A percentile compares a stretch with the other conserved stretches of the same genome.
Evolutionary conservation across 2,888 invertebrate genomes (phyloP).

Genomic region (Hecatera dysodea): DNA sequence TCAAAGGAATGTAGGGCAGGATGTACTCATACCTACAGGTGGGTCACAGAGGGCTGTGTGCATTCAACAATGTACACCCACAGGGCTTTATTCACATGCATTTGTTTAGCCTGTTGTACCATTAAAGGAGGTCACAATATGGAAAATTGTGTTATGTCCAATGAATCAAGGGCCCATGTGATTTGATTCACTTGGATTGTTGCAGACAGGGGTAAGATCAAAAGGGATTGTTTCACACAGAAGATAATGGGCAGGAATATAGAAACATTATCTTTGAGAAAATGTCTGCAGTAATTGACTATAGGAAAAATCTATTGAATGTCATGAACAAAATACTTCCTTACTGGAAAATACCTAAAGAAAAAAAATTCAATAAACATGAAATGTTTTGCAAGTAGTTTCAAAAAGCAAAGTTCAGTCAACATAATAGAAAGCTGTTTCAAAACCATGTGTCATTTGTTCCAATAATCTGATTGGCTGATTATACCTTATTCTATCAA

Average conservation of each 20-base stretch:
- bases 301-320: background rate
- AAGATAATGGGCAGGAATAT: background rate
- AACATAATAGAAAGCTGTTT: background rate
- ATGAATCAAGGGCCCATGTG: constrained; percentile 66
- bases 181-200: constrained; percentile 50
- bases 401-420: no score
- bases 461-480: background rate
- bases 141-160: constrained; percentile 81
- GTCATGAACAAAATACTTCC: background rate
- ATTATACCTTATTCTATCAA: background rate
- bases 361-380: no score
- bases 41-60: constrained; percentile 77
- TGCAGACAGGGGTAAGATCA: constrained; percentile 41
- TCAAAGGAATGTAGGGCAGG: constrained; percentile 78
- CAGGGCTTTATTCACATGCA: constrained; percentile 67
- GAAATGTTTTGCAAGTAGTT: no score
- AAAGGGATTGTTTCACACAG: constrained; percentile 27
- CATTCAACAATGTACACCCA: constrained; percentile 79
- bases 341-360: background rate
- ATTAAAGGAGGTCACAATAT: constrained; percentile 74
- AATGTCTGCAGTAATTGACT: background rate
- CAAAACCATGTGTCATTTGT: background rate
- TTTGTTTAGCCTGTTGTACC: constrained; percentile 63
- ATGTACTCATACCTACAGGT: constrained; percentile 69
- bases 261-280: background rate